Evolutionary conservation across 2,113 vertebrate genomes (phyloP), one percentile per base, ranked within the genome.

Genomic region (Siphamia tubifer): DNA sequence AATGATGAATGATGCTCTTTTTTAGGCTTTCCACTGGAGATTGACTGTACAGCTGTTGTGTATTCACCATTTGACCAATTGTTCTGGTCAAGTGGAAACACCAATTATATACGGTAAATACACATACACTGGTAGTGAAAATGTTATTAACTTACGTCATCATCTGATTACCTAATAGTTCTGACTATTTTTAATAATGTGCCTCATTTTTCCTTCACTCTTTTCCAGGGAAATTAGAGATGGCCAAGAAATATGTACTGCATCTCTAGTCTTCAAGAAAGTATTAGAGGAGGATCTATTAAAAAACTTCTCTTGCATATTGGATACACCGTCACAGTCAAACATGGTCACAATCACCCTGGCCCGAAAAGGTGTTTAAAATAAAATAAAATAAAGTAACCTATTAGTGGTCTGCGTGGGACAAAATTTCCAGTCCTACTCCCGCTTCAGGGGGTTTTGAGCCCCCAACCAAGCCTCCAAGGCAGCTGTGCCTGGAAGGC

Each of bases 231-330:
- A n/a, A n/a, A n/a, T 30, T 10, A 7, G 8, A 17, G 5, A 30
- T 17, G 5, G 4, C 24, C 10, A 17, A 9, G 25, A 6, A 15
- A 30, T 2, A 9, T 13, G 6, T 15, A 30, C 25, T 24, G 19
- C 19, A 3, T 40, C 25, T 24, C 35, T 77, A 16, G 20, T 68
- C 20, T 53, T 69, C 23, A 40, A 13, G 38, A 8, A 43, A 13
- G 55, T 72, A 5, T 36, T 25, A 32, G 35, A 77, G n/a, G 28
- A 55, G 5, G 48, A 71, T 49, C 55, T 77, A 2, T 12, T 7
- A 16, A 61, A 67, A 12, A 19, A 55, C 12, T 77, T 49, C 8
- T 55, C 34, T 4, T 77, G 74, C 19, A 61, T 38, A 72, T 17
- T 77, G 28, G n/a, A 31, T 12, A 4, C 36, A 8, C 1, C 3